phyloP scores from a whole-genome alignment of 2,113 vertebrate genomes.

The Phaethornis superciliosus region DNA sequence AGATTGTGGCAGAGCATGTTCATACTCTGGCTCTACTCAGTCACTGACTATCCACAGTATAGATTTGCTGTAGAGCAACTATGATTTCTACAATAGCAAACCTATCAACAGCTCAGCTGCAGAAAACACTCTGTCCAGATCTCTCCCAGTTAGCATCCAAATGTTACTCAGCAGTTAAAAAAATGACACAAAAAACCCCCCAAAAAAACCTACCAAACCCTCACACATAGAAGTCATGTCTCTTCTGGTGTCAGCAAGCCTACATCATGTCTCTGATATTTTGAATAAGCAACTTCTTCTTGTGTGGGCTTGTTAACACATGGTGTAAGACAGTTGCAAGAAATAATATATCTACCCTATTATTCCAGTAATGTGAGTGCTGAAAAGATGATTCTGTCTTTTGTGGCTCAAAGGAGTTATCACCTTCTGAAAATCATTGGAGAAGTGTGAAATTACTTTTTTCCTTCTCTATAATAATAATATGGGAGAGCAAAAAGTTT shows the following conservation, averaged over 20 bases:
- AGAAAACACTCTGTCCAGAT: not conserved
- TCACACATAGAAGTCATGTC: not conserved
- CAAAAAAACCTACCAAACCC: accelerated
- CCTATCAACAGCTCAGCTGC: not conserved
- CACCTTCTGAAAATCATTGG: not conserved
- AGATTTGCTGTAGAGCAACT: not conserved
- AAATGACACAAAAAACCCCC: not conserved
- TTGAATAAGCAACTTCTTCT: not conserved
- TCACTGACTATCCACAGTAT: not conserved
- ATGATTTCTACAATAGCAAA: not conserved
- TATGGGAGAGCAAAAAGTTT: not conserved
- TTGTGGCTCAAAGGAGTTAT: not conserved
- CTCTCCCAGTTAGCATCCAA: not conserved
- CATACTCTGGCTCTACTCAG: not conserved
- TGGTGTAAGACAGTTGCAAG: not conserved
- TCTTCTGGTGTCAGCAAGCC: not conserved
- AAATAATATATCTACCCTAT: not conserved
- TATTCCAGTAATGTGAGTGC: not conserved
- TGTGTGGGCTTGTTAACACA: slow-evolving; percentile 18
- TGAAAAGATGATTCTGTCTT: not conserved
- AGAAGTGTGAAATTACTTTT: not conserved
- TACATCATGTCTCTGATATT: not conserved
- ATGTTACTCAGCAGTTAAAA: not conserved
- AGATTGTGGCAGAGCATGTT: not conserved
- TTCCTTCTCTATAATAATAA: not conserved